Evolutionary conservation across 2,797 vertebrate genomes (phyloP), one percentile per base, ranked within the genome.

Genomic region (Microctenopoma lineatum): DNA sequence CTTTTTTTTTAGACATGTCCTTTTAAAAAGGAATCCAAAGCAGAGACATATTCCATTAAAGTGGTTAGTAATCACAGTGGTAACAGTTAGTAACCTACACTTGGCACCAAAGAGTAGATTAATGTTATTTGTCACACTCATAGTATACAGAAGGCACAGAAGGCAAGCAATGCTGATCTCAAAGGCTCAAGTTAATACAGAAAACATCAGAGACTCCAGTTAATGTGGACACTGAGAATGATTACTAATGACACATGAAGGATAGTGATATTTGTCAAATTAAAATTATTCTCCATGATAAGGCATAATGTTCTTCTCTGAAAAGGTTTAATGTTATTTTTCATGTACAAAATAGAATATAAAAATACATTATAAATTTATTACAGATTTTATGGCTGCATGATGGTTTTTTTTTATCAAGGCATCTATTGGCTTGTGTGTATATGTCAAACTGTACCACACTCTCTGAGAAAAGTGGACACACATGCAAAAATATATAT

Each of bases 311-410:
- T 91, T 92, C 76, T 87, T 86, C 84, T 92, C 90, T 89, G 87
- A 89, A 93, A 94, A 92, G 84, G 83, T 92, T 94, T 94, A 94
- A 94, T 95, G 91, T 94, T 93, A 93, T 92, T 91, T 44, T 87
- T 81, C 90, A 92, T 77, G 87, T 93, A 94, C 90, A 95, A 95
- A 95, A 95, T 90, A 89, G 89, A 90, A 93, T 95, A 94, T 89
- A 94, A 94, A 95, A 95, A 94, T 93, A 94, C 93, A 94, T 92
- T 91, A 93, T 91, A 90, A 93, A 93, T 84, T 85, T 90, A 92
- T 93, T 93, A 93, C 91, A 93, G 85, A 86, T 91, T 91, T 93
- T 93, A 92, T 47, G 72, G 73, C 85, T 89, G 79, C 76, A 79
- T 80, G 75, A 36, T 63, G 85, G 85, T 83, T 75, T 82, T 38